A percentile compares a stretch with the other conserved stretches of the same genome.
Conservation (phyloP, 2,888 invertebrate species). For the Polyommatus iphigenia region DNA sequence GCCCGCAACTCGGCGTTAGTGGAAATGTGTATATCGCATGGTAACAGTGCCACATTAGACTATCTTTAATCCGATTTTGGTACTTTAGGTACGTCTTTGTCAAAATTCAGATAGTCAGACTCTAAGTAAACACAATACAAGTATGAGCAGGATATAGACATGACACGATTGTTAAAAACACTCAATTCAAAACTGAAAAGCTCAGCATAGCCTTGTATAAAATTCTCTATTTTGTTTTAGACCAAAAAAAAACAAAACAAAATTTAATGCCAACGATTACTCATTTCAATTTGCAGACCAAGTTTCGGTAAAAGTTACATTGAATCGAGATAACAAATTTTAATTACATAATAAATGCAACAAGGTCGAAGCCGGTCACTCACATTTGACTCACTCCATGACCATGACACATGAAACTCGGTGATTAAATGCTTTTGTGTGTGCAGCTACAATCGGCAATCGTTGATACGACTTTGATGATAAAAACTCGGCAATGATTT, state of each 20-base stretch:
- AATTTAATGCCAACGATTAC: background rate
- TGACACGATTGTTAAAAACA: no score
- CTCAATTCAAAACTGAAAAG: no score
- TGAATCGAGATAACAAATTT: background rate
- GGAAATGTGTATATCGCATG: no score
- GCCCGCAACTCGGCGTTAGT: background rate
- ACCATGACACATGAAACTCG: slow-evolving; percentile 1
- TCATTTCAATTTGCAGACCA: background rate
- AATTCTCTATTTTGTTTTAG: no score
- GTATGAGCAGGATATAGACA: no score
- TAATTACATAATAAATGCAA: slow-evolving; percentile 17
- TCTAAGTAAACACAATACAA: no score
- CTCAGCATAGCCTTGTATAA: no score
- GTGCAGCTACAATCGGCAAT: background rate
- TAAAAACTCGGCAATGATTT: background rate
- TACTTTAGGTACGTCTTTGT: no score
- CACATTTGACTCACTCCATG: slow-evolving; percentile 10
- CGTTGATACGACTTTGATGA: background rate
- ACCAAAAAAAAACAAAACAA: background rate
- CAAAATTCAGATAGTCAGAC: no score
- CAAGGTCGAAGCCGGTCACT: background rate
- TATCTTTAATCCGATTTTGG: background rate
- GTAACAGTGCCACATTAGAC: no score
- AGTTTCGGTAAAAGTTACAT: background rate
- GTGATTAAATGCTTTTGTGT: background rate